Base-by-base conservation (phyloP, 1,140 invertebrate species). In the Adoxophyes honmai region DNA sequence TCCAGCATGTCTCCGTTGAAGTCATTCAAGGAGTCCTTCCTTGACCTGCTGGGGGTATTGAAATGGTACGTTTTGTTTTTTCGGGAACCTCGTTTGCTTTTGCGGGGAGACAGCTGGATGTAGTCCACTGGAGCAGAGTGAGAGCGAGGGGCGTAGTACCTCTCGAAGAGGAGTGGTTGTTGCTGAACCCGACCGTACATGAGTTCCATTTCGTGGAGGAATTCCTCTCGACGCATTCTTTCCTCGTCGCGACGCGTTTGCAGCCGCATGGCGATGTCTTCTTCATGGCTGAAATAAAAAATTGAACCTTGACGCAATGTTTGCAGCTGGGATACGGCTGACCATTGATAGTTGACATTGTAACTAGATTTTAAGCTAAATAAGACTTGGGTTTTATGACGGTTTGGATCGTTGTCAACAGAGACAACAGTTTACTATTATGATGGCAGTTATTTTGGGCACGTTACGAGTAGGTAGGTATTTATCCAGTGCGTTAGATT, bases 141-240 rank as follows among this genome's bases (percentile, higher is more conserved):
- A 8, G 77, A 73, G 4, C 76, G 61, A 69, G 93, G 92, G 64
- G 93, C 91, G n/a, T 93, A 93, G 66, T 93, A 92, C 48, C 93
- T 86, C 79, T 94, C 93, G 64, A 94, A 94, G 9, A 94, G 88
- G 55, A 93, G 91, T 0, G 93, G 93, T 67, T 94, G 93, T 62
- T 90, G 89, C 44, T 92, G 91, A 0, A 94, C 93, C 59, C 93
- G 89, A 48, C 92, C 91, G 52, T 93, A 82, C 93, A 94, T 94
- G 57, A 92, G 71, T 77, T 94, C 92, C 93, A 94, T 94, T 62
- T 93, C 91, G 21, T 93, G 81, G 4, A 91, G 86, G 81, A 93
- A 92, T 70, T 93, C 92, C 63, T 94, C 92, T 6, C 91, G 90
- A 58, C 92, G 90, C 65, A 93, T 90, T 62, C 90, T 86, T 38